Evolutionary conservation across 2,888 invertebrate species (phyloP), one percentile per base, ranked within the genome.

Genomic region (Eupithecia vulgata): DNA sequence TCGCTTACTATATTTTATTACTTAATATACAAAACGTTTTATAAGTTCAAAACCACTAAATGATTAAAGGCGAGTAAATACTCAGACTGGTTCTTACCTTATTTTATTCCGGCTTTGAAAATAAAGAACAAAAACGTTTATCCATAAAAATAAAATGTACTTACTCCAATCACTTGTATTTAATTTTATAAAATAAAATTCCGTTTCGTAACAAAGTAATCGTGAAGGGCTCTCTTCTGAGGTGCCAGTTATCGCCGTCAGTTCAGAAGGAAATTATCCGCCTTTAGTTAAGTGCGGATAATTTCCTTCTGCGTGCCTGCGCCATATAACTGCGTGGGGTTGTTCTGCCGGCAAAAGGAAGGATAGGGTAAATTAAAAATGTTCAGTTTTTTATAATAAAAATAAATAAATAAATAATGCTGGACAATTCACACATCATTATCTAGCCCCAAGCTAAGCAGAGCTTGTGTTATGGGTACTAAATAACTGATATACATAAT

Each of bases 201-300:
- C 87, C 88, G 88, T 91, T 92, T 87, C 89, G 90, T 89, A 92
- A 93, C 93, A 93, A 93, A 93, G 91, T 92, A 92, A 93, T 94
- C 91, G 88, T 80, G 79, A 86, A 93, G 92, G 84, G 88, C 92
- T 88, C 93, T 93, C 85, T 84, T 86, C 89, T 89, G 91, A 93
- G 94, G 93, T 93, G 92, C 92, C 92, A 94, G 94, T 94, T 94
- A 93, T 90, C 94, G 93, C 94, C 92, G 93, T 87, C 88, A 88
- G 90, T 91, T 93, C 62, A n/a, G n/a, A n/a, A n/a, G n/a, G n/a
- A n/a, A n/a, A n/a, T 62, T 64, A 62, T n/a, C n/a, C n/a, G 64
- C 64, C 37, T 40, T 64, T 25, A 93, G 93, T 92, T 93, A 93
- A 94, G 92, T 92, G 92, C 88, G 92, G 92, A 94, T 94, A 93